Percentiles rank a stretch among this genome's conserved stretches.
Evolutionary conservation across 2,888 invertebrate species (phyloP).

Genomic region (Morpho achilles): DNA sequence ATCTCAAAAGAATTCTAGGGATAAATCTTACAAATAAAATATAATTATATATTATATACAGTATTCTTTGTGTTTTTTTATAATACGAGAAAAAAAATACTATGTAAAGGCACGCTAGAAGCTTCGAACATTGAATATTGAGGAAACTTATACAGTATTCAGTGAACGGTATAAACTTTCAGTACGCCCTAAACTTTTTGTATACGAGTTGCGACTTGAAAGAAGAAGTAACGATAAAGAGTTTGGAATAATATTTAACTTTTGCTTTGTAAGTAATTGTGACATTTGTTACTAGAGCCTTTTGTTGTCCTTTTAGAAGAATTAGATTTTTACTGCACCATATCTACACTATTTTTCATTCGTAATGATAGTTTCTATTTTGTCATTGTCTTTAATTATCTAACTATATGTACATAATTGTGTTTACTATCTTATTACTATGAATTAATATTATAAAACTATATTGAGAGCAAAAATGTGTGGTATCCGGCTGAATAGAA

Average conservation of each 20-base stretch:
- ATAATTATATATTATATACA: too few relatives aligned
- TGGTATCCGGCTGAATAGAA: too few relatives aligned
- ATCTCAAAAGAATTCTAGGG: too few relatives aligned
- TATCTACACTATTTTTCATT: not conserved
- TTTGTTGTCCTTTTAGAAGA: not conserved
- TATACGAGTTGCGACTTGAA: not conserved
- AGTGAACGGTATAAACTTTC: conserved; percentile 2
- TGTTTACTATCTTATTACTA: too few relatives aligned
- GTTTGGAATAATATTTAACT: conserved; percentile 7
- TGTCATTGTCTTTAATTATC: not conserved
- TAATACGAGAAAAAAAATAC: too few relatives aligned
- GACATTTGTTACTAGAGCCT: not conserved
- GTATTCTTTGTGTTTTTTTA: too few relatives aligned
- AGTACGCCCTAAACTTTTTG: conserved; percentile 2
- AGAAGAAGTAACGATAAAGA: conserved; percentile 11
- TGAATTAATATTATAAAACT: too few relatives aligned
- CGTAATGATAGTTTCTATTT: too few relatives aligned
- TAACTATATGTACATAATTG: not conserved
- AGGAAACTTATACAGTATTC: conserved; percentile 3
- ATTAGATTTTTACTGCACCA: not conserved
- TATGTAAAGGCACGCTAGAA: not conserved
- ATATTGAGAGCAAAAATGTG: too few relatives aligned
- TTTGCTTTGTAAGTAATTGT: not conserved
- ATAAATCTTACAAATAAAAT: too few relatives aligned
- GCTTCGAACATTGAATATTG: not conserved